Conservation (phyloP, 2,888 invertebrate species). For the Acholoe squamosa region DNA sequence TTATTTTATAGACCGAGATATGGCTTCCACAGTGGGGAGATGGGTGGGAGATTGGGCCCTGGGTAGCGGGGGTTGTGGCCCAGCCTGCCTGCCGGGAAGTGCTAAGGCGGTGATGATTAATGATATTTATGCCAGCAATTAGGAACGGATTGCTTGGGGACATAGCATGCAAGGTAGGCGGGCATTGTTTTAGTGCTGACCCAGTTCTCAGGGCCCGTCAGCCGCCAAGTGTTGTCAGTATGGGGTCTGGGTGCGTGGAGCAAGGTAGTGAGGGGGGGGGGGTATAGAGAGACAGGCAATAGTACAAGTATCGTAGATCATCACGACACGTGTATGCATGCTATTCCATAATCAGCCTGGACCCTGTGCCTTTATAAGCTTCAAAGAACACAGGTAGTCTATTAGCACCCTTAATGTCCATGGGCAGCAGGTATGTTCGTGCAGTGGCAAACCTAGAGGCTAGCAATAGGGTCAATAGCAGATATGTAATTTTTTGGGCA, state of each 20-base stretch:
- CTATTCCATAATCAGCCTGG: conserved; percentile 2
- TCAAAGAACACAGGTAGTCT: conserved; percentile 47
- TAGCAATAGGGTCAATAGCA: too few relatives aligned
- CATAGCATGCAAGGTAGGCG: conserved; percentile 56
- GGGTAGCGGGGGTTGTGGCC: conserved; percentile 4
- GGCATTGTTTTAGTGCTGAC: conserved; percentile 59
- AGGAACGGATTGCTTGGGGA: conserved; percentile 41
- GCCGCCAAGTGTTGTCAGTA: not conserved
- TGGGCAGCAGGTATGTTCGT: not conserved
- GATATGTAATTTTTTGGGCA: not conserved
- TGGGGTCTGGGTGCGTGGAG: not conserved
- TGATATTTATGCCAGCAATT: conserved; percentile 61
- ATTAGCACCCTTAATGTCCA: conserved; percentile 25
- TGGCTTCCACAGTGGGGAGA: not conserved
- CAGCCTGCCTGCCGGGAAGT: not conserved
- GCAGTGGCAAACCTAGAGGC: not conserved
- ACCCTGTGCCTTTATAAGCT: not conserved
- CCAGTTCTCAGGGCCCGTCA: not conserved
- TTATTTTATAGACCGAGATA: not conserved
- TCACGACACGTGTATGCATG: not conserved
- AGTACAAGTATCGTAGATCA: not conserved
- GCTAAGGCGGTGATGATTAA: conserved; percentile 58
- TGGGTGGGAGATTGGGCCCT: not conserved
- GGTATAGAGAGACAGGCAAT: not conserved
- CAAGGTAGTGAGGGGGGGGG: not conserved